Base-by-base conservation (phyloP, 2,797 vertebrate species). In the Alauda arvensis region DNA sequence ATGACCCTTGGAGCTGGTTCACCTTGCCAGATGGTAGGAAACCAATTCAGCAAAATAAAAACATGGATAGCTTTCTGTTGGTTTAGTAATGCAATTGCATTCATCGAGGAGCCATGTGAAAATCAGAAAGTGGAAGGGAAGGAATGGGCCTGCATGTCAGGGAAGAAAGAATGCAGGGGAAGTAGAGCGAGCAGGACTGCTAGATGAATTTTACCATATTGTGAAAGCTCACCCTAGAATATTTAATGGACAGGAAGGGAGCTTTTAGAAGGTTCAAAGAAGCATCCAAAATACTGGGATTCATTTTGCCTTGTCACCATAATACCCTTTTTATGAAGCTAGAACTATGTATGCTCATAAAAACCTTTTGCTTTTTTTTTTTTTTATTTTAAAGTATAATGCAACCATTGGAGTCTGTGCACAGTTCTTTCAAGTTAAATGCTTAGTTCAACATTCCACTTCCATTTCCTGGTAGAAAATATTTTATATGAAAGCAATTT, bases 381-480 rank as follows among this genome's bases (percentile, higher is more conserved):
- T 89, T 93, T 91, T 89, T 68, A 48, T 88, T 94, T 94, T 93
- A 91, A 92, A 72, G 66, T 78, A 83, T 94, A 95, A 91, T 83
- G 74, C 70, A 90, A n/a, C 76, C 60, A 57, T 75, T 94, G 85
- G 91, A 92, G 62, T 59, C 77, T 81, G 45, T 83, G 85, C 52
- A 25, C 8, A 61, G 45, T 88, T 94, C 80, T 95, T 96, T 94
- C 91, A 94, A 94, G 84, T 94, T 88, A 91, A 94, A 93, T 85
- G 75, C 88, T 93, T 92, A 93, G 76, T 94, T 95, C 90, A 95
- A 92, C 72, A 85, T 95, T 95, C 84, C 84, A 72, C 91, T 91
- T 95, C 91, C 67, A 92, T 95, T 95, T 95, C 91, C 94, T 95
- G 84, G 75, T 91, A 85, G 67, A 94, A 94, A 94, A 95, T 93